phyloP scores from a whole-genome alignment of 2,797 vertebrate genomes.

The Jordanella pulchra region DNA sequence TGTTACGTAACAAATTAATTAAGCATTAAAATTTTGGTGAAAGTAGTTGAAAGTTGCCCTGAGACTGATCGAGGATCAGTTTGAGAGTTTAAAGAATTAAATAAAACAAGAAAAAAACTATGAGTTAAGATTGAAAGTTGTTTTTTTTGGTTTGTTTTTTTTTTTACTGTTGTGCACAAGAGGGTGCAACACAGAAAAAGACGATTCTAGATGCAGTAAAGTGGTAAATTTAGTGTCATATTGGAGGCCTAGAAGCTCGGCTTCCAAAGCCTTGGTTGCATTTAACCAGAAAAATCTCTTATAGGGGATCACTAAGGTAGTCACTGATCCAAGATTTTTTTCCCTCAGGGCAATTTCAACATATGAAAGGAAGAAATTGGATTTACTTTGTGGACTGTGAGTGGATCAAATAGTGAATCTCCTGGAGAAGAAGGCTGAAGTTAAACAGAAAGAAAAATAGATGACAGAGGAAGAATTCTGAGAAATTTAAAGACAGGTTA shows the following conservation, averaged over 20 bases:
- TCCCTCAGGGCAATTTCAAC: constrained; percentile 43
- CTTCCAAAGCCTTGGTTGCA: neutral
- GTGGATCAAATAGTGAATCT: neutral
- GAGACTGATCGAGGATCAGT: constrained; percentile 17
- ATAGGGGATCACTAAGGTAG: neutral
- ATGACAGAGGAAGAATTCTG: neutral
- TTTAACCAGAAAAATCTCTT: constrained; percentile 1
- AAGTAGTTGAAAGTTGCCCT: constrained; percentile 3
- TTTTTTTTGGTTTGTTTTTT: neutral
- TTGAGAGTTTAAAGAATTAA: neutral
- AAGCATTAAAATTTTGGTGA: too few species aligned
- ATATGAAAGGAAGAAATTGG: neutral
- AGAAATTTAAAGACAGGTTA: constrained; percentile 59
- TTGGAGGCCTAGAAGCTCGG: neutral
- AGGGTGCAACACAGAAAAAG: neutral
- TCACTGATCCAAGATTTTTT: constrained; percentile 19
- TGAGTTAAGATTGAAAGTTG: neutral
- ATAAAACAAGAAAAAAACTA: neutral
- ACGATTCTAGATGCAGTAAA: neutral
- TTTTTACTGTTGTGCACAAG: neutral
- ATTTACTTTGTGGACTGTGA: neutral
- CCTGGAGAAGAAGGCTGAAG: constrained; percentile 5
- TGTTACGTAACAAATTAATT: too few species aligned
- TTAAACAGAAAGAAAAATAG: neutral
- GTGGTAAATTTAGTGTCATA: neutral